A percentile compares a stretch with the other conserved stretches of the same genome.
These are phyloP conservation scores for Coreoperca whiteheadi DNA, from an alignment of 2,113 vertebrate species.

Conservation along the genomic window DNA sequence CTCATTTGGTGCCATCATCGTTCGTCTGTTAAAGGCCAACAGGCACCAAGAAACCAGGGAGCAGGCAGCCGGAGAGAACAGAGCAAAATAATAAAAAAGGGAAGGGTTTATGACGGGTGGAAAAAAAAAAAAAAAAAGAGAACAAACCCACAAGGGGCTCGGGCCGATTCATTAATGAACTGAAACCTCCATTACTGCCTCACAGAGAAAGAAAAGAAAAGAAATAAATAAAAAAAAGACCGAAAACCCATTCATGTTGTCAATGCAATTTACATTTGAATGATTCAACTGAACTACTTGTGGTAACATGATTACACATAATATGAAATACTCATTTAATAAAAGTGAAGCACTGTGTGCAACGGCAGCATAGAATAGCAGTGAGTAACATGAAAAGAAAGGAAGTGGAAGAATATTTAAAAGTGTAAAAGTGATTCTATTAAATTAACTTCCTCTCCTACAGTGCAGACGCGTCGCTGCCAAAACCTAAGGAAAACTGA, in stretches of 20 bases:
- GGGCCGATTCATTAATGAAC: constrained; percentile 11
- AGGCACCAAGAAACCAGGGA: constrained; percentile 42
- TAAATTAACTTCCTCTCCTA: no score
- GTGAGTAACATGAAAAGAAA: background rate
- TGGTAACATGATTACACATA: background rate
- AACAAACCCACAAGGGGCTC: constrained; percentile 21
- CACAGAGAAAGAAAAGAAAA: background rate
- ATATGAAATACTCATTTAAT: background rate
- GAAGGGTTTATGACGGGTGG: background rate
- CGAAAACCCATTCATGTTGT: background rate
- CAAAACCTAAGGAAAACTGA: no score
- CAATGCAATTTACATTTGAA: background rate
- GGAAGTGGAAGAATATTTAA: background rate
- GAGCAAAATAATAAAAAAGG: background rate
- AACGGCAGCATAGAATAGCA: background rate
- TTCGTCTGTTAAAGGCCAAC: constrained; percentile 65
- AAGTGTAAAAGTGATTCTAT: background rate
- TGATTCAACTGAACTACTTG: background rate
- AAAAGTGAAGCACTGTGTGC: background rate
- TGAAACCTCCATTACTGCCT: background rate
- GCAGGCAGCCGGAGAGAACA: constrained; percentile 44
- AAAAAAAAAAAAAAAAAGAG: constrained; percentile 36
- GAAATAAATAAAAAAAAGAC: no score
- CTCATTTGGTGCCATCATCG: constrained; percentile 72
- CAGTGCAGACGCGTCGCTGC: no score